Base-by-base conservation (phyloP, 64 coral and sea anemone genomes). In the Dendronephthya gigantea region DNA sequence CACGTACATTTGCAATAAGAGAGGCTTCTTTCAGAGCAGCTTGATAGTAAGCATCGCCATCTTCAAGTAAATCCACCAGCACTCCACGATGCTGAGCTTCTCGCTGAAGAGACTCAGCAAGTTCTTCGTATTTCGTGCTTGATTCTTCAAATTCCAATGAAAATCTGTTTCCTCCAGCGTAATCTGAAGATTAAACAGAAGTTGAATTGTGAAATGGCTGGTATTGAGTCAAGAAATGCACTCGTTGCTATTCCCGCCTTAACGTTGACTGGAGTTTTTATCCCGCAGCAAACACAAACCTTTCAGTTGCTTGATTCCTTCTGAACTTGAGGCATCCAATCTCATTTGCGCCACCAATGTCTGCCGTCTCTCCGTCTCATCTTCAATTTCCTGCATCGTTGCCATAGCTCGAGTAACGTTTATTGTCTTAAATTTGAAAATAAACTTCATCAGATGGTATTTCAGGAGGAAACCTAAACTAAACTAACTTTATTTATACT, bases 1-100 rank as follows among this genome's bases (percentile, higher is more conserved):
- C 33, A 93, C 94, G 90, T 82, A 97, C 94, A 91, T 97, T 92
- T 4, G 93, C 94, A 39, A 97, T 97, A 34, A 97, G 87, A 91
- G 93, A 93, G 2, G 93, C 94, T 91, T 97, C 94, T 51, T 92
- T 89, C 84, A 91, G 90, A 14, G 94, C 84, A 35, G 90, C 86
- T 83, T 97, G 89, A 93, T 89, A 97, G 72, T 93, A 97, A 25
- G 90, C 87, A 58, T 89, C 89, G 33, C 94, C 92, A 91, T 97
- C 94, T 82, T 97, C 92, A 22, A 97, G 62, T 47, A 87, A 31
- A 33, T 88, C 50, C 22, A 97, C 82, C 41, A 97, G 12, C 10
- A 89, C 50, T 17, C 14, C 55, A 14, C 92, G 90, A 31, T 97
- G 88, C 10, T 93, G 86, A 41, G 90, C 88, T 83, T 97, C 91